Base-by-base conservation (phyloP, 1,140 invertebrate species). In the Drosophila pectinifera region DNA sequence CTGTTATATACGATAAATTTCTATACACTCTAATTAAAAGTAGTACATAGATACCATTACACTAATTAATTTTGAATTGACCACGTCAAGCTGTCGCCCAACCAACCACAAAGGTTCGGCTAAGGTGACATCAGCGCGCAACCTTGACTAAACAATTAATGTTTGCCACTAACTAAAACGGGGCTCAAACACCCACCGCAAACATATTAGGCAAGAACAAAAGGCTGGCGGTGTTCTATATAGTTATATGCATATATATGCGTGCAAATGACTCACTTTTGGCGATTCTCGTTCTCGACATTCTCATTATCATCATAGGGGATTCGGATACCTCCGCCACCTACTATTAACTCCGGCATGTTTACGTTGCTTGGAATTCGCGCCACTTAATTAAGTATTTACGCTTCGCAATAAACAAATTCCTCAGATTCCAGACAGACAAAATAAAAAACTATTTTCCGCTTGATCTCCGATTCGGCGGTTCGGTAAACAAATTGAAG, bases 311-410 rank as follows among this genome's bases (percentile, higher is more conserved):
- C 73, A 54, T 28, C 8, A 67, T 36, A 63, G 36, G 51, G 38
- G 22, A 69, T 36, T 31, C 70, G 28, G 28, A 54, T 54, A 14
- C 39, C 16, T 24, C 58, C 45, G 34, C 45, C 43, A 38, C 26
- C 77, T 49, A 73, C 69, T 65, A 89, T 83, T 65, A 86, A 46
- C 58, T 89, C 79, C 63, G 88, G 83, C 83, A 86, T 86, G 65
- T 76, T 83, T 86, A 75, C 59, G 69, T 38, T 54, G 42, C n/a
- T 43, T 45, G 62, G 53, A 59, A 73, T 78, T 62, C 42, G 53
- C 55, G 63, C 51, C 56, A 62, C 73, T 62, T 51, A 78, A 62
- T 77, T 39, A 49, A 38, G 34, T 59, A 74, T 78, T 64, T 83
- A 57, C 78, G 74, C 83, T 61, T 46, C 42, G 59, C 38, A 78